Evolutionary conservation across 2,888 invertebrate species (phyloP).

Genomic region (Erebia aethiops): DNA sequence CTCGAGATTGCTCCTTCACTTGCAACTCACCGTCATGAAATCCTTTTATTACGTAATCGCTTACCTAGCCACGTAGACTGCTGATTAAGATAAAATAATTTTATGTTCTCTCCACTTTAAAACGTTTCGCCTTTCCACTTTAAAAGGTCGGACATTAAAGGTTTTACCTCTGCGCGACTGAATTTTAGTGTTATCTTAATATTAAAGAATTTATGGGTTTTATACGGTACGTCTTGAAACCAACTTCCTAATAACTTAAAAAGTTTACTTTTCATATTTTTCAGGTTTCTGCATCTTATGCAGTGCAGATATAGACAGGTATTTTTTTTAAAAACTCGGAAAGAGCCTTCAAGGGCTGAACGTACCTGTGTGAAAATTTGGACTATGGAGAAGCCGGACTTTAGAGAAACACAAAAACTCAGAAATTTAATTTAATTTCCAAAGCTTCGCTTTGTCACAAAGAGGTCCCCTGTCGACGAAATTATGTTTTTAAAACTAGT

Average conservation of each 20-base stretch:
- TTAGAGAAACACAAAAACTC: no score
- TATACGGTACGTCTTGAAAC: neutral
- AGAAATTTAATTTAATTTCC: no score
- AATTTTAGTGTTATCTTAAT: constrained; percentile 10
- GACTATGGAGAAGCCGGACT: no score
- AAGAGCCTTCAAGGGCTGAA: no score
- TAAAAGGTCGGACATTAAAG: constrained; percentile 18
- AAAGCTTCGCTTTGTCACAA: no score
- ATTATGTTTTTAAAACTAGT: no score
- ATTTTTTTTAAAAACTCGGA: no score
- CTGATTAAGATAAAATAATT: constrained; percentile 38
- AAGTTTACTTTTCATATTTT: neutral
- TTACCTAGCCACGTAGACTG: constrained; percentile 38
- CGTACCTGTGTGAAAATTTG: no score
- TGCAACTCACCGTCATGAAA: constrained; percentile 35
- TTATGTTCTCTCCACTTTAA: constrained; percentile 29
- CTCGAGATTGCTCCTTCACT: constrained; percentile 33
- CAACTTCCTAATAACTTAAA: constrained; percentile 1
- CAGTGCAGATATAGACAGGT: no score
- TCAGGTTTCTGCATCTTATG: no score
- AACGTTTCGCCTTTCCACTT: constrained; percentile 21
- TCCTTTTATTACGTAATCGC: constrained; percentile 37
- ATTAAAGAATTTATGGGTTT: constrained; percentile 3
- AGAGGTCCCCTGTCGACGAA: no score
- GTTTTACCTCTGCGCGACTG: constrained; percentile 12